Conservation (phyloP, 2,888 invertebrate species). For the Beris chalybata region DNA sequence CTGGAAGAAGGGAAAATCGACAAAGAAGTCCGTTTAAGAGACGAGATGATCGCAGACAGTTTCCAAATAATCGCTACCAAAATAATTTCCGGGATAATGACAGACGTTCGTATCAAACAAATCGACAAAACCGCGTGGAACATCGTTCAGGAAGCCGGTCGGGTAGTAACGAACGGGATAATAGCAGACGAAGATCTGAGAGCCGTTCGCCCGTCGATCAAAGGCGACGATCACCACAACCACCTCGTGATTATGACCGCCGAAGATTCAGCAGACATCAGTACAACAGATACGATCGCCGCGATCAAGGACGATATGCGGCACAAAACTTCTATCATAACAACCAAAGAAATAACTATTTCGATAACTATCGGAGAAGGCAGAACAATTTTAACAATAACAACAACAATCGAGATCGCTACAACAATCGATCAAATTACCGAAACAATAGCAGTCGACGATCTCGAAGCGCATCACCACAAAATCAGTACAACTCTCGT, state of each 20-base stretch:
- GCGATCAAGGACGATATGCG: too few species aligned
- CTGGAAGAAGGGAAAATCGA: background rate
- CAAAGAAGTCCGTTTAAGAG: background rate
- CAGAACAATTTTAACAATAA: background rate
- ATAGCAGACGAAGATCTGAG: too few species aligned
- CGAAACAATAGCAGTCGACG: conserved; percentile 2
- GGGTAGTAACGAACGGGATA: background rate
- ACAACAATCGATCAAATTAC: background rate
- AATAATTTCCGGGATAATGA: too few species aligned
- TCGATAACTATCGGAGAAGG: too few species aligned
- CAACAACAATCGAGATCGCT: background rate
- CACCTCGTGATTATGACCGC: background rate
- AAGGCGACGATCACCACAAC: background rate
- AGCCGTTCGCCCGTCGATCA: background rate
- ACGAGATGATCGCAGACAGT: background rate
- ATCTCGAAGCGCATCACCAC: conserved; percentile 7
- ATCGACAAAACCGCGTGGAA: too few species aligned
- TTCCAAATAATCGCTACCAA: background rate
- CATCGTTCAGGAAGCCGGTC: background rate
- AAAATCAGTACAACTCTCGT: background rate
- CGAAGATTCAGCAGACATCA: background rate
- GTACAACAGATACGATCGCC: background rate
- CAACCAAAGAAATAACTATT: too few species aligned
- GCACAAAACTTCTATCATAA: too few species aligned
- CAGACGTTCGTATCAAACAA: too few species aligned